Base-by-base conservation (phyloP, 1,140 invertebrate species). In the Andrena cerasifolii region DNA sequence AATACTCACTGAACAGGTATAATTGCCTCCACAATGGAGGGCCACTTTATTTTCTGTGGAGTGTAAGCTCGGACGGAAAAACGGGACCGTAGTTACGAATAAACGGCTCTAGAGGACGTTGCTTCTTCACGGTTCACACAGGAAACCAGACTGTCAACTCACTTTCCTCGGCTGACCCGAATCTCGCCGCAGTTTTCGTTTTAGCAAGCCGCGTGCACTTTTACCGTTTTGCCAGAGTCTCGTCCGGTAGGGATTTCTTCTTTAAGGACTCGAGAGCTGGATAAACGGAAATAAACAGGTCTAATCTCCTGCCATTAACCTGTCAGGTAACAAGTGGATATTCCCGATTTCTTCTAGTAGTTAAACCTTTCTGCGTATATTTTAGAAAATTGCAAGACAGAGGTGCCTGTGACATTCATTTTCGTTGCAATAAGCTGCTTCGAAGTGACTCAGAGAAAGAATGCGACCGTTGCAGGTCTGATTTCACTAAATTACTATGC, bases 101-200 rank as follows among this genome's bases (percentile, higher is more conserved):
- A 28, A 28, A 40, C 73, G 28, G 8, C 6, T 56, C 7, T 1
- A 16, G 8, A 2, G 14, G 21, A 56, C n/a, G 16, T 5, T 7
- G 18, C 24, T 14, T 6, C 28, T 33, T 24, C 24, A 40, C 40
- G 18, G 45, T 74, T 74, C 53, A 31, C 51, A 36, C 45, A 63
- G 61, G 56, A 58, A 84, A 76, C 70, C 53, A 24, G 56, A 61
- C 68, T 56, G 80, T 78, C 85, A 84, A 87, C 86, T 89, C 87
- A 84, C 88, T 89, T 89, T 89, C 87, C 77, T 82, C 71, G 62
- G 77, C 47, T 86, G 86, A 89, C 87, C 88, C 36, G 65, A 82
- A 88, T 88, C 71, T 51, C 58, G 59, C 79, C 54, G 62, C 56
- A 43, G 70, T 85, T 83, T 80, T 83, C 76, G 54, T 79, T 85